phyloP scores from a whole-genome alignment of 2,888 invertebrate genomes.

The Pinctada fucata region DNA sequence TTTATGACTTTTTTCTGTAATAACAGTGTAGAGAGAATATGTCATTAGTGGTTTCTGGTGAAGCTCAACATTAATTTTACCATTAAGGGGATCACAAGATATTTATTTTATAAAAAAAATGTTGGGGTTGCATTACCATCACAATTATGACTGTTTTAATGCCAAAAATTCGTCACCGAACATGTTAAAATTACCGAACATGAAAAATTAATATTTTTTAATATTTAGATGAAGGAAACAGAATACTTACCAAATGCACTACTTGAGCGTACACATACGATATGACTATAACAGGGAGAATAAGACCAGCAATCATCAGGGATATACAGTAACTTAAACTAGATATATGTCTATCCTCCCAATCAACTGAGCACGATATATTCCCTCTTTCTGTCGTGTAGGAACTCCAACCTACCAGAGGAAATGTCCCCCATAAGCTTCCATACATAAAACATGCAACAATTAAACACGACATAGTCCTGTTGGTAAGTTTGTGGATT shows the following conservation, averaged over 20 bases:
- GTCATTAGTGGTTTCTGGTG: no score
- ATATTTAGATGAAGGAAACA: background rate
- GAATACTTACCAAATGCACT: conserved; percentile 24
- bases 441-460: conserved; percentile 13
- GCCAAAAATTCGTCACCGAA: no score
- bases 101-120: no score
- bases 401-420: conserved; percentile 29
- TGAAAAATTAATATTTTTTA: no score
- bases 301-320: conserved; percentile 14
- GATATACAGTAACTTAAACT: conserved; percentile 16
- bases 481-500: conserved; percentile 3
- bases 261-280: conserved; percentile 12
- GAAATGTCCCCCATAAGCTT: conserved; percentile 13
- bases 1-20: no score
- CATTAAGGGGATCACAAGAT: no score
- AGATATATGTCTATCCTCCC: conserved; percentile 2
- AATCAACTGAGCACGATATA: conserved; percentile 20
- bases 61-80: no score
- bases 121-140: no score
- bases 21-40: no score
- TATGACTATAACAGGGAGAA: conserved; percentile 18
- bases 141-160: no score
- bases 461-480: background rate
- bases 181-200: no score
- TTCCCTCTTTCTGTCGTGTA: conserved; percentile 18